Base-by-base conservation (phyloP, 2,797 vertebrate genomes). In the Urophycis tenuis region DNA sequence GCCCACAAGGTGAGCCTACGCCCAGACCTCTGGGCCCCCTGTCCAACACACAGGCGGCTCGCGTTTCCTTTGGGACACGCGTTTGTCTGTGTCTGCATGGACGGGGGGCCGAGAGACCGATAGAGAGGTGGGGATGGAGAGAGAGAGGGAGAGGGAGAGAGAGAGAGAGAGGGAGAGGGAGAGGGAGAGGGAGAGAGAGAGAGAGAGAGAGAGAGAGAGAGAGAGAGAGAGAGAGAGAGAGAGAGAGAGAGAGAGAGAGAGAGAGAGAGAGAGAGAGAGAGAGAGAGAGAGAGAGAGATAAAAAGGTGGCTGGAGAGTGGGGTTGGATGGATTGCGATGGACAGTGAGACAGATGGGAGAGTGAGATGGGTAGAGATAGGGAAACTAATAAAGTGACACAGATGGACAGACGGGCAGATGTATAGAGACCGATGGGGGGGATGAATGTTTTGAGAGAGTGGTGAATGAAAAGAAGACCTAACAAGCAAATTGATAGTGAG, bases 1-100 rank as follows among this genome's bases (percentile, higher is more conserved):
- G 96, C 96, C 79, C 98, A 99, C 87, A 99, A 98, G 96, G 98
- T 97, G 53, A 79, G 7, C 11, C 1, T 17, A 72, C 31, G 8
- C 32, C 30, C 25, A 12, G 36, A 2, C 36, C 12, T 10, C 12
- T 11, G 36, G 36, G 36, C 36, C 36, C 14, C 9, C 36, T 39
- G 36, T 15, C 17, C 15, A 17, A 49, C 10, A 19, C 45, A 49
- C 3, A 19, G 7, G 60, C 25, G 22, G 25, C 36, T 10, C 12
- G 36, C 19, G 32, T 73, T 29, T 3, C 36, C 31, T 73, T 2
- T 2, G 14, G 60, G 5, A 31, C 29, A 15, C 73, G 1, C 22
- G 25, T 15, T 7, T 14, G 5, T 29, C 10, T 35, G 3, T 17
- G 53, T 60, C 19, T 6, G 7, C 7, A 39, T 39, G 36, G 36